These are phyloP conservation scores for Alligator sinensis DNA, from an alignment of 2,113 vertebrate species.

Conservation along the genomic window DNA sequence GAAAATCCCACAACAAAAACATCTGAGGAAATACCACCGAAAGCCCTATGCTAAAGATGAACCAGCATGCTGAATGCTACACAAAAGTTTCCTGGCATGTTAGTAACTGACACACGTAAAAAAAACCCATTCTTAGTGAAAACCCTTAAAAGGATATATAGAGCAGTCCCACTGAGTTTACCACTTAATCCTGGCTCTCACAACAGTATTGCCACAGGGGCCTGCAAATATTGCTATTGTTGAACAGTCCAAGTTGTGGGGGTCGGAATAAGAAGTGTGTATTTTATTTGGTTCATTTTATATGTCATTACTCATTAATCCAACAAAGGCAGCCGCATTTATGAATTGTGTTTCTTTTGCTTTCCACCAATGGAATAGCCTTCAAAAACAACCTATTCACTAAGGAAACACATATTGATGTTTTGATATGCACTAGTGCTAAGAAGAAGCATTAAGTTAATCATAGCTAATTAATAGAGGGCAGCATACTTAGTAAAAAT, in stretches of 20 bases:
- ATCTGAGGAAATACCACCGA: not conserved
- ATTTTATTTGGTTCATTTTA: not conserved
- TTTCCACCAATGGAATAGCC: not conserved
- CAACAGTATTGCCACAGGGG: not conserved
- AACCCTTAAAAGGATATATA: not conserved
- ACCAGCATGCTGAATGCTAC: not conserved
- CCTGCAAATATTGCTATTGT: not conserved
- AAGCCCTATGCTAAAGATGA: not conserved
- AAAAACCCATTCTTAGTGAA: not conserved
- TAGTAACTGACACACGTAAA: not conserved
- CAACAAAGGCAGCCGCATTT: not conserved
- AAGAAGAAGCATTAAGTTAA: slow-evolving; percentile 21
- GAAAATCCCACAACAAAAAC: not conserved
- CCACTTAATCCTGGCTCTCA: not conserved
- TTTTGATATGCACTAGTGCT: not conserved
- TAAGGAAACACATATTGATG: not conserved
- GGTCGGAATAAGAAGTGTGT: not conserved
- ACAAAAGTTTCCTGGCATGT: not conserved
- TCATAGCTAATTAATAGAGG: slow-evolving; percentile 4
- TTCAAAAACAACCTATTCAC: not conserved
- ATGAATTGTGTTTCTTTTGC: not conserved
- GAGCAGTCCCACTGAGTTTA: not conserved
- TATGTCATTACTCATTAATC: slow-evolving; percentile 2
- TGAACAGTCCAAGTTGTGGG: not conserved
- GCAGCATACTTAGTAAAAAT: slow-evolving; percentile 9